These are phyloP conservation scores for Portunus trituberculatus DNA, from an alignment of 1,140 invertebrate genomes.

Conservation along the genomic window DNA sequence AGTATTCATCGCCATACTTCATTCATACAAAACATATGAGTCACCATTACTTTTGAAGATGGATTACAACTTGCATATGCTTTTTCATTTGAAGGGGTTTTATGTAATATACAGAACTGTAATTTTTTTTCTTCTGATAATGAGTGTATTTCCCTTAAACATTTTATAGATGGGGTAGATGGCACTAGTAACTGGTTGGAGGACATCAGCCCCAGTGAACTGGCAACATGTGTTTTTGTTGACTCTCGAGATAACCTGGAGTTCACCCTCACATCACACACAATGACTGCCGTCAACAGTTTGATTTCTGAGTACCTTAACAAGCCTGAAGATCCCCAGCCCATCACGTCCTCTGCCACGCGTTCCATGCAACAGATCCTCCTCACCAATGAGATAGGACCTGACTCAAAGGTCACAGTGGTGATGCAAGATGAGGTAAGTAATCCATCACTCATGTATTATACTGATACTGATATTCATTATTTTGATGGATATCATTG, in stretches of 20 bases:
- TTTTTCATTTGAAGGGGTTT: too few relatives aligned
- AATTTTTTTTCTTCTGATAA: background rate
- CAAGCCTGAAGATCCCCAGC: conserved; percentile 43
- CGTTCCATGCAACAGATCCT: conserved; percentile 78
- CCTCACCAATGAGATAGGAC: conserved; percentile 84
- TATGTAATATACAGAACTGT: too few relatives aligned
- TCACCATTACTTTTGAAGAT: too few relatives aligned
- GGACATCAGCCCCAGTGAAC: conserved; percentile 76
- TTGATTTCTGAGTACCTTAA: conserved; percentile 51
- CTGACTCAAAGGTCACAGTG: conserved; percentile 83
- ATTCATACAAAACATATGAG: too few relatives aligned
- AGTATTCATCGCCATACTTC: too few relatives aligned
- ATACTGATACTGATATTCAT: too few relatives aligned
- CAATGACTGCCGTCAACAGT: conserved; percentile 48
- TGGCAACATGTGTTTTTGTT: conserved; percentile 86
- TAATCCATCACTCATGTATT: background rate
- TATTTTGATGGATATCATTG: too few relatives aligned
- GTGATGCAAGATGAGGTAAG: conserved; percentile 81
- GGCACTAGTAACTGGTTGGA: background rate
- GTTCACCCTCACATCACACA: conserved; percentile 85
- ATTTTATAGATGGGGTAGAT: conserved; percentile 47
- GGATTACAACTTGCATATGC: too few relatives aligned
- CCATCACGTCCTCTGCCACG: conserved; percentile 33
- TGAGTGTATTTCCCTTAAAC: background rate
- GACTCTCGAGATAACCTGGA: conserved; percentile 86